Evolutionary conservation across 1,140 invertebrate species (phyloP).

Genomic region (Leptopilina clavipes): DNA sequence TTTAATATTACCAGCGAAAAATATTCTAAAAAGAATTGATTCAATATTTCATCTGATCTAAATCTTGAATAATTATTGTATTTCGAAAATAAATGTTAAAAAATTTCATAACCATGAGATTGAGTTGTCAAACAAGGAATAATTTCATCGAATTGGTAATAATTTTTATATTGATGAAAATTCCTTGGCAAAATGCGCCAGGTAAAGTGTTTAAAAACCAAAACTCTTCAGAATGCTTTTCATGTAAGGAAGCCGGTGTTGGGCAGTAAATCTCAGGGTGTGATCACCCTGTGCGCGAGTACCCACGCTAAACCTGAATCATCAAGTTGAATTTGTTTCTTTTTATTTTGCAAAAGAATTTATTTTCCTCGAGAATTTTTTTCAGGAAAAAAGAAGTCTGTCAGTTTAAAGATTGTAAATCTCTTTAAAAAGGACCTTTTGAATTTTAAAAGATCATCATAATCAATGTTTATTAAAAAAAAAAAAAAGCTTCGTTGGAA

Average conservation of each 20-base stretch:
- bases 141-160: slow-evolving; percentile 59
- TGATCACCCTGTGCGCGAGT: neutral
- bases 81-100: no score
- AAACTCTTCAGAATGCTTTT: slow-evolving; percentile 36
- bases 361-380: neutral
- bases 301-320: slow-evolving; percentile 7
- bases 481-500: neutral
- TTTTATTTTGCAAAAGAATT: neutral
- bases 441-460: neutral
- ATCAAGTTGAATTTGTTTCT: neutral
- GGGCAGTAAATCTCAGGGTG: slow-evolving; percentile 4
- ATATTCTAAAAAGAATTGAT: no score
- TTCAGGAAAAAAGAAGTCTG: neutral
- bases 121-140: slow-evolving; percentile 46
- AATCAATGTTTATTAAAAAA: slow-evolving; percentile 12
- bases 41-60: no score
- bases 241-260: slow-evolving; percentile 21
- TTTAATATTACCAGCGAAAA: no score
- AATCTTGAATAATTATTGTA: no score
- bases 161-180: slow-evolving; percentile 44
- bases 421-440: neutral
- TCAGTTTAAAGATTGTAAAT: neutral
- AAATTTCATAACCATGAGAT: no score
- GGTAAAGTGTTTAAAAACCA: neutral
- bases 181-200: slow-evolving; percentile 47